Conservation (phyloP, 92 coral and sea anemone species). For the Muricea muricata region DNA sequence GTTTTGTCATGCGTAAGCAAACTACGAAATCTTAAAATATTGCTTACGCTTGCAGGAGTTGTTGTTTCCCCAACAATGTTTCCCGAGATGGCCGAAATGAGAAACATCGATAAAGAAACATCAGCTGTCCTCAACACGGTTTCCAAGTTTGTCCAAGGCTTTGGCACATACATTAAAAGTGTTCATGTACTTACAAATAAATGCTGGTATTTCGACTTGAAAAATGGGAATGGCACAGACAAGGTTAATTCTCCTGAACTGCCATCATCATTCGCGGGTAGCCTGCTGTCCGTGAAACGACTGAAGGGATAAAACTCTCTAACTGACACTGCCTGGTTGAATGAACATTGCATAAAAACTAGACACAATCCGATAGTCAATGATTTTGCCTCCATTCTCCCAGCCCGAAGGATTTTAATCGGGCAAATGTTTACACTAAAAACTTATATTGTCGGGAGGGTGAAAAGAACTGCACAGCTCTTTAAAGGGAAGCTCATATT, state of each 20-base stretch:
- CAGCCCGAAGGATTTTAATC: background rate
- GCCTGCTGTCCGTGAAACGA: background rate
- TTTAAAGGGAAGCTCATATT: background rate
- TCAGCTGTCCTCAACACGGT: no score
- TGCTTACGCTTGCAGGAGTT: no score
- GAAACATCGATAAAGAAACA: no score
- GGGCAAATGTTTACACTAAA: background rate
- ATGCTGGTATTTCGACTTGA: background rate
- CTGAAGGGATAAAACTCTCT: constrained; percentile 33
- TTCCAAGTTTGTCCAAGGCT: no score
- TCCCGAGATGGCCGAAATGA: no score
- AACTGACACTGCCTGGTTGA: background rate
- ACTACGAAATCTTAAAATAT: no score
- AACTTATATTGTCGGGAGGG: constrained; percentile 1
- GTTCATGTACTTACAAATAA: constrained; percentile 21
- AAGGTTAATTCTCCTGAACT: constrained; percentile 21
- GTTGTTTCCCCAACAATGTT: no score
- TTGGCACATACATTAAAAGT: background rate
- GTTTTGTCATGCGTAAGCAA: no score
- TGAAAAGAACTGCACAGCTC: background rate
- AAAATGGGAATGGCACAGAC: constrained; percentile 30
- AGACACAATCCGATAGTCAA: background rate
- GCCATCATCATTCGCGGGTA: constrained; percentile 25
- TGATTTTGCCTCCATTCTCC: constrained; percentile 1
- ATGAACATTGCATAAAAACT: background rate